phyloP scores from a whole-genome alignment of 1,140 invertebrate species.

The Atta cephalotes region DNA sequence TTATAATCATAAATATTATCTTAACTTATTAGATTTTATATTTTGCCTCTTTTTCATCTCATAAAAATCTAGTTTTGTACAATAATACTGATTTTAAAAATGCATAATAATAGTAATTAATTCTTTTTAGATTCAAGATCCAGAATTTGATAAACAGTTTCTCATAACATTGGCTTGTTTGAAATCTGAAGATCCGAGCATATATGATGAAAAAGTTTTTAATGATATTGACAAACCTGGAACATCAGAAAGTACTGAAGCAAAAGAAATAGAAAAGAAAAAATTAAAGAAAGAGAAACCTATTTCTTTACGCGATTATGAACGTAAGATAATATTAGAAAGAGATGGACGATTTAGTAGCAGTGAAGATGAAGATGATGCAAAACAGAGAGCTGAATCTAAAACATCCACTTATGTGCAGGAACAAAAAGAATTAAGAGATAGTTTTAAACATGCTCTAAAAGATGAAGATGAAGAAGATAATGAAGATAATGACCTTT shows the following conservation, averaged over 20 bases:
- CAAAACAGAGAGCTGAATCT: slow-evolving; percentile 61
- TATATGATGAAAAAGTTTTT: slow-evolving; percentile 94
- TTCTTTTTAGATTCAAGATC: slow-evolving; percentile 74
- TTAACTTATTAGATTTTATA: background rate
- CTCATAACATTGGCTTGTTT: slow-evolving; percentile 93
- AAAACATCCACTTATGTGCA: slow-evolving; percentile 88
- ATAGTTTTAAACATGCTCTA: slow-evolving; percentile 88
- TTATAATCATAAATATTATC: background rate
- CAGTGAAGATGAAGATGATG: slow-evolving; percentile 85
- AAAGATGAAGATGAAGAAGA: slow-evolving; percentile 84
- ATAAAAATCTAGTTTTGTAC: background rate
- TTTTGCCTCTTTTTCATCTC: background rate
- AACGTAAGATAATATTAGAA: slow-evolving; percentile 92
- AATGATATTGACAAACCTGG: slow-evolving; percentile 81
- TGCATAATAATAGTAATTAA: slow-evolving; percentile 5
- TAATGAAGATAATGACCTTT: slow-evolving; percentile 87
- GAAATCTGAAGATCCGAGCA: slow-evolving; percentile 95
- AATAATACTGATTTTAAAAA: slow-evolving; percentile 1
- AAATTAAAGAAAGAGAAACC: slow-evolving; percentile 87
- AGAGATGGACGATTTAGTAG: slow-evolving; percentile 88
- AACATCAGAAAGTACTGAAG: slow-evolving; percentile 73
- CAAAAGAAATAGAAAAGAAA: slow-evolving; percentile 76
- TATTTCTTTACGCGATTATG: slow-evolving; percentile 92
- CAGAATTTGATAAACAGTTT: slow-evolving; percentile 93
- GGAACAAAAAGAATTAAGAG: slow-evolving; percentile 90